Conservation (phyloP, 2,113 vertebrate genomes). For the Bubo scandiacus region DNA sequence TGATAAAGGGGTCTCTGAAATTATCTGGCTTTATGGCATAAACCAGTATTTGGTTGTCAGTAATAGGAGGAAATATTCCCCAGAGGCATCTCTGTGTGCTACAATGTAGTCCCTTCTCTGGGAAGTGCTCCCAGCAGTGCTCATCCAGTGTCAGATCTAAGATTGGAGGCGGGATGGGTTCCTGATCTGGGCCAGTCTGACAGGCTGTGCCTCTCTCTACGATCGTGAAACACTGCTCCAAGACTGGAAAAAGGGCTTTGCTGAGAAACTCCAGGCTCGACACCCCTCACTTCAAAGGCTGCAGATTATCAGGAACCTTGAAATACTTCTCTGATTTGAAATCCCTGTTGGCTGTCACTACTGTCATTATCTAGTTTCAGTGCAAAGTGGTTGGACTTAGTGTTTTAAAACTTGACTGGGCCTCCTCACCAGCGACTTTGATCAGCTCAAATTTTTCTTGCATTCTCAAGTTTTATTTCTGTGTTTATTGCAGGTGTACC, state of each 20-base stretch:
- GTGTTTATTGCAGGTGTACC: not conserved
- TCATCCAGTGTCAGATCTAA: not conserved
- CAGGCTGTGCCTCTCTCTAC: not conserved
- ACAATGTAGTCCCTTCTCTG: not conserved
- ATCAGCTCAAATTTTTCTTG: not conserved
- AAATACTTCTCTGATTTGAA: not conserved
- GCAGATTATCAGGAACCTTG: not conserved
- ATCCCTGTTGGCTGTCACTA: not conserved
- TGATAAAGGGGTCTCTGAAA: not conserved
- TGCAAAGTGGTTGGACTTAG: not conserved
- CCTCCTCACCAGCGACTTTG: not conserved
- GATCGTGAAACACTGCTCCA: not conserved
- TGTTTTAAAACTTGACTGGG: not conserved
- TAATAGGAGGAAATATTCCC: not conserved
- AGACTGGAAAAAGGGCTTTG: not conserved
- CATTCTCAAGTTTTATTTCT: not conserved
- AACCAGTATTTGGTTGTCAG: not conserved
- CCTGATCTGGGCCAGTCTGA: not conserved
- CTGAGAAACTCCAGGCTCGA: not conserved
- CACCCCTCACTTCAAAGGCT: not conserved
- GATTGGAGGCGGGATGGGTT: not conserved
- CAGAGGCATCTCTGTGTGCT: rapidly evolving
- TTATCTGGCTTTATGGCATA: not conserved
- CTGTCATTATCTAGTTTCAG: not conserved
- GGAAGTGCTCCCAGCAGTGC: not conserved